Conservation (phyloP, 1,140 invertebrate genomes). For the Polyergus mexicanus region DNA sequence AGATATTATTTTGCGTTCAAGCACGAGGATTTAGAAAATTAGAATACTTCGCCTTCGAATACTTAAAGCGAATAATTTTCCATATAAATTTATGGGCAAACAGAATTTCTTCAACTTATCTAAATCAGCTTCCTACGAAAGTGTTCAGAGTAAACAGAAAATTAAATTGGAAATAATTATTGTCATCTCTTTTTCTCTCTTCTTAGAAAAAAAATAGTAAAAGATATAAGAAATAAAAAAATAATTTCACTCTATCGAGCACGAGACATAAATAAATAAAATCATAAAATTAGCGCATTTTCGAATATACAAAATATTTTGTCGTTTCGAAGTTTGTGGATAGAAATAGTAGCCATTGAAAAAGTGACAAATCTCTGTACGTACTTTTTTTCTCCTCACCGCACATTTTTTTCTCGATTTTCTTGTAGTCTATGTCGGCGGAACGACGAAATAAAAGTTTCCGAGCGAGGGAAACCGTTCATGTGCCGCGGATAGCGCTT, state of each 20-base stretch:
- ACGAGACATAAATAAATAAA: too few species aligned
- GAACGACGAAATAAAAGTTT: slow-evolving; percentile 82
- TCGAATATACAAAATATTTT: slow-evolving; percentile 3
- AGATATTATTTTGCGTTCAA: slow-evolving; percentile 20
- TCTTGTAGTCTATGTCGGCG: slow-evolving; percentile 48
- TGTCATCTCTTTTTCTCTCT: neutral
- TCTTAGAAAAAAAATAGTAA: neutral
- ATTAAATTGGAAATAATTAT: neutral
- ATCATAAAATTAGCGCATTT: slow-evolving; percentile 23
- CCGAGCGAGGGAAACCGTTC: slow-evolving; percentile 74
- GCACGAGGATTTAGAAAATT: slow-evolving; percentile 2
- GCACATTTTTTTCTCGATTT: slow-evolving; percentile 47
- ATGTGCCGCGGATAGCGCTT: slow-evolving; percentile 73
- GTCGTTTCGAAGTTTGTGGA: neutral
- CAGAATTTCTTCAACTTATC: neutral
- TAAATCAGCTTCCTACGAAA: neutral
- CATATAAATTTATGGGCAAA: slow-evolving; percentile 18
- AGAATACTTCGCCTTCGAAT: slow-evolving; percentile 15
- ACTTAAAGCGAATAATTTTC: neutral
- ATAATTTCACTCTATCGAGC: slow-evolving; percentile 3
- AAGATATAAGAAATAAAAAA: neutral
- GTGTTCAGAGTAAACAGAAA: neutral
- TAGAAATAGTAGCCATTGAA: slow-evolving; percentile 29
- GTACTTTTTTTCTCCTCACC: slow-evolving; percentile 27
- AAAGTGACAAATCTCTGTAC: slow-evolving; percentile 56